A percentile compares a stretch with the other conserved stretches of the same genome.
Evolutionary conservation across 1,140 invertebrate species (phyloP).

Genomic region (Charaxes varanes): DNA sequence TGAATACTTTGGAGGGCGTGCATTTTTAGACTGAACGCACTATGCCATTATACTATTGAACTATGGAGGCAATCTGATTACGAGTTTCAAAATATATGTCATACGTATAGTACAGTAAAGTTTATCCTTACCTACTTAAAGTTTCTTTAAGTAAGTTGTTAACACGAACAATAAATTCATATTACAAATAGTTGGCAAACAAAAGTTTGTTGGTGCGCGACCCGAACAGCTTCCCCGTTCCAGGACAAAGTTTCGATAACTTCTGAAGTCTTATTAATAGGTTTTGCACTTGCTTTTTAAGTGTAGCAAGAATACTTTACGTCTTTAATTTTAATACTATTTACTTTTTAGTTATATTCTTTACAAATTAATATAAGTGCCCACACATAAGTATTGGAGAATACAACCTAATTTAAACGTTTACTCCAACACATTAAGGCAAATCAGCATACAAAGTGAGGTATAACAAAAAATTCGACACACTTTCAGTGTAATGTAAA

Average conservation of each 20-base stretch:
- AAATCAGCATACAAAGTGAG: constrained; percentile 53
- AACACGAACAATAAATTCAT: constrained; percentile 49
- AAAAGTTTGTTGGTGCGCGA: constrained; percentile 62
- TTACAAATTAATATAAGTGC: too few species aligned
- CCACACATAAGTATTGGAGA: too few species aligned
- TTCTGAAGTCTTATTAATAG: constrained; percentile 64
- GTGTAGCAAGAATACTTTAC: too few species aligned
- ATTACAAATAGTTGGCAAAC: constrained; percentile 64
- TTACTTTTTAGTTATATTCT: too few species aligned
- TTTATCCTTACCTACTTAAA: background rate
- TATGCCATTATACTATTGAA: too few species aligned
- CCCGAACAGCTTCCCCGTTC: constrained; percentile 46
- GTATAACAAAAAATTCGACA: constrained; percentile 66
- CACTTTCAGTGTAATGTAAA: constrained; percentile 69
- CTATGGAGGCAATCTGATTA: too few species aligned
- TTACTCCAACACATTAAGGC: constrained; percentile 13
- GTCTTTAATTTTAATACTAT: too few species aligned
- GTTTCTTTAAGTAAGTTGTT: constrained; percentile 18
- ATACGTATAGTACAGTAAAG: too few species aligned
- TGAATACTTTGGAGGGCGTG: too few species aligned
- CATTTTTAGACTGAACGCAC: too few species aligned
- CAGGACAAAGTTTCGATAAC: constrained; percentile 54
- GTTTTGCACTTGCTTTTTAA: constrained; percentile 17
- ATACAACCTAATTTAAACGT: background rate
- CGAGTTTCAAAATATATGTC: too few species aligned